Evolutionary conservation across 2,797 vertebrate genomes (phyloP), one percentile per base, ranked within the genome.

Genomic region (Sebastes umbrosus): DNA sequence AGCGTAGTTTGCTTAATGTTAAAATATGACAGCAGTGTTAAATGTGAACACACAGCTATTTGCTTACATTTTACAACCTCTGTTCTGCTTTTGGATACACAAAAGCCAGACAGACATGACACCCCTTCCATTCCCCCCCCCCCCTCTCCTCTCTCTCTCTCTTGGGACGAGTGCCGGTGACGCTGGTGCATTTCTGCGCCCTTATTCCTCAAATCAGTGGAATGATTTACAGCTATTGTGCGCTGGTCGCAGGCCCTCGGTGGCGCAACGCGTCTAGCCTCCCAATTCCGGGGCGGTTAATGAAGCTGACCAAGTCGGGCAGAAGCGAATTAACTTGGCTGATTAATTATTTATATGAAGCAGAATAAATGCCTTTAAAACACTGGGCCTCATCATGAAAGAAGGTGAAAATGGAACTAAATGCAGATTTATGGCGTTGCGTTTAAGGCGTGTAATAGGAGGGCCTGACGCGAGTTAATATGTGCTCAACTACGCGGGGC

Each of bases 281-380:
- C 94, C 95, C 96, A 93, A 95, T 97, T 96, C 91, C 93, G 93
- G 95, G 94, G 94, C 94, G 94, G 96, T 97, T 98, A 98, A 99
- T 98, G 97, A 98, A 97, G 97, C 94, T 97, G 97, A 97, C 96
- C 97, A 97, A 97, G 97, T 97, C 96, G 94, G 95, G 96, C 96
- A 97, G 97, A 98, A 97, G 97, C 96, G 93, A 98, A 99, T 99
- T 97, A 98, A 97, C 96, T 96, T 96, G 94, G 95, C 95, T 97
- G 96, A 97, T 98, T 97, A 97, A 98, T 98, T 97, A 98, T 98
- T 98, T 97, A 98, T 97, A 97, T 95, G 96, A 97, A 96, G 96
- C 96, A 97, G 97, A 98, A 97, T 97, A 97, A 99, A 97, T 97
- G 96, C 95, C 96, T 96, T 97, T 97, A 97, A 97, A 98, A 97